phyloP scores from a whole-genome alignment of 2,113 vertebrate genomes.

The Engystomops pustulosus region DNA sequence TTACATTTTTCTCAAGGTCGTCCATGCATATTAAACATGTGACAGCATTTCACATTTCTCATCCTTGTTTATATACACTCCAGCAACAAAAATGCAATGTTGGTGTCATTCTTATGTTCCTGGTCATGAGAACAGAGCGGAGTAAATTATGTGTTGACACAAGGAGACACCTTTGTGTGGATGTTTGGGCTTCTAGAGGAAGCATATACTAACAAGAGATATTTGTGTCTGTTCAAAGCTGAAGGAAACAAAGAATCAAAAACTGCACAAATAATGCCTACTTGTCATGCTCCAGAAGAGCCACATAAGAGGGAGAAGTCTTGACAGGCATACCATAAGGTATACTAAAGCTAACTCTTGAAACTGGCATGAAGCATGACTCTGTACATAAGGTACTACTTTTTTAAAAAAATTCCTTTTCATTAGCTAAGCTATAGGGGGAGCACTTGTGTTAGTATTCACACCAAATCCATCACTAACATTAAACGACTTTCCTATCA shows the following conservation, averaged over 20 bases:
- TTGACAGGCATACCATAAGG: constrained; percentile 10
- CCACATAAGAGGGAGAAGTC: constrained; percentile 4
- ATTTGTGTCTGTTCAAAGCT: constrained; percentile 38
- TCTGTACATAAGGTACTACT: background rate
- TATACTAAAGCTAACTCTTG: background rate
- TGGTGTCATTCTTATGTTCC: background rate
- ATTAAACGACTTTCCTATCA: background rate
- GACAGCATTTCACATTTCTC: background rate
- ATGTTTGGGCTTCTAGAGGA: constrained; percentile 43
- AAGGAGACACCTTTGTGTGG: constrained; percentile 36
- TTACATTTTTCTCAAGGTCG: background rate
- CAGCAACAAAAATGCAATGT: constrained; percentile 7
- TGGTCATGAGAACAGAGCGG: constrained; percentile 18
- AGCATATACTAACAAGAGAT: constrained; percentile 11
- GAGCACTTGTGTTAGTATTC: constrained; percentile 9
- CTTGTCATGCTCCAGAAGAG: constrained; percentile 47
- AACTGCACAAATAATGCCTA: constrained; percentile 5
- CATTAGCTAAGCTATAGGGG: constrained; percentile 2
- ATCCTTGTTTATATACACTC: background rate
- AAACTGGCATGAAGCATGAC: background rate
- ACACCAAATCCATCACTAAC: background rate
- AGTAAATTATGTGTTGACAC: constrained; percentile 45
- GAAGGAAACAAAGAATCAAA: constrained; percentile 30
- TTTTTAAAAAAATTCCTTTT: background rate
- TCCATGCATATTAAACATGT: background rate